phyloP scores from a whole-genome alignment of 37 sponge, comb jelly and placozoan species.

The Beroe ovata region DNA sequence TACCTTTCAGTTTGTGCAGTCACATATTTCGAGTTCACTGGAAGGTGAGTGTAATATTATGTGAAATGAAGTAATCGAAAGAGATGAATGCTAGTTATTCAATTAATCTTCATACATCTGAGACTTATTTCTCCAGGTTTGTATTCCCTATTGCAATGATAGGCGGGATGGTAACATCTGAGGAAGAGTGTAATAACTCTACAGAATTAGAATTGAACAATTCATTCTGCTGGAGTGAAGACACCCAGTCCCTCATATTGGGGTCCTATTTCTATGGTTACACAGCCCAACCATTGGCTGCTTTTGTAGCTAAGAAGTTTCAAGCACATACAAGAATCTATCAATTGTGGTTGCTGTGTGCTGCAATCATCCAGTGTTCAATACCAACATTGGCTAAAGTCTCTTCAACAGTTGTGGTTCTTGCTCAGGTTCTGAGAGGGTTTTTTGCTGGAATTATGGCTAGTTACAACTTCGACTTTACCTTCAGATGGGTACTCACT shows the following conservation, averaged over 20 bases:
- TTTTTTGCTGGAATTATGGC: conserved; percentile 20
- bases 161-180: background rate
- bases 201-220: background rate
- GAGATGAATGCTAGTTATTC: too few species aligned
- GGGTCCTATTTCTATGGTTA: conserved; percentile 48
- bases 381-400: background rate
- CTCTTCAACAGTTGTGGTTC: background rate
- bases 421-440: conserved; percentile 18
- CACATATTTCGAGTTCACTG: background rate
- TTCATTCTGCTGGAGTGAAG: conserved; percentile 14
- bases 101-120: too few species aligned
- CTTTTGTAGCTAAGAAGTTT: background rate
- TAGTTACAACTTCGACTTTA: background rate
- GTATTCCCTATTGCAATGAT: background rate
- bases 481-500: background rate
- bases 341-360: background rate
- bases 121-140: background rate
- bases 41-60: background rate
- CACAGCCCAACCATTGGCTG: background rate
- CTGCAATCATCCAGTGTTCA: background rate
- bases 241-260: background rate
- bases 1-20: background rate
- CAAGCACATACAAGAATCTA: background rate
- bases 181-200: background rate
- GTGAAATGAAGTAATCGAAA: too few species aligned